Percentiles rank a stretch among this genome's conserved stretches.
Conservation (phyloP, 2,888 invertebrate genomes). For the Diarsia rubi region DNA sequence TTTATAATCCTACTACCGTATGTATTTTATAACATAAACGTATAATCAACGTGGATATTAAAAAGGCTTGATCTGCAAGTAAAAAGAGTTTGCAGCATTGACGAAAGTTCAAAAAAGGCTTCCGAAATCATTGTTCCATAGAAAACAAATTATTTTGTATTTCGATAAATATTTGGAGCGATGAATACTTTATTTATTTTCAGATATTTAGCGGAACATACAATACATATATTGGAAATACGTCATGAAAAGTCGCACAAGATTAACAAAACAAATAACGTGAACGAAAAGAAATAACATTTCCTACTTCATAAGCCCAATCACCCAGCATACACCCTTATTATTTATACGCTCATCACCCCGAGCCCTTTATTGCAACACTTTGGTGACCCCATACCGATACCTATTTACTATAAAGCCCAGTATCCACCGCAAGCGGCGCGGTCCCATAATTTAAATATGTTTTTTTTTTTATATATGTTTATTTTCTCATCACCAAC, state of each 20-base stretch:
- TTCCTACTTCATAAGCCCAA: neutral
- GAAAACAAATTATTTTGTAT: neutral
- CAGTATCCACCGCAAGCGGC: no score
- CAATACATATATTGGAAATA: neutral
- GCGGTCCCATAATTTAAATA: no score
- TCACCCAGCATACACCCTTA: constrained; percentile 4
- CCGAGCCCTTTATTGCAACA: constrained; percentile 25
- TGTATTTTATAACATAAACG: neutral
- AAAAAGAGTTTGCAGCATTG: neutral
- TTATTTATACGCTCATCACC: constrained; percentile 43
- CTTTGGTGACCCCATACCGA: constrained; percentile 26
- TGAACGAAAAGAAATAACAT: constrained; percentile 27
- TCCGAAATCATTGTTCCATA: neutral
- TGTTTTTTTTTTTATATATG: no score
- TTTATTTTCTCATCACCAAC: no score
- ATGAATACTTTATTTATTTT: neutral
- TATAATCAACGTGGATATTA: neutral
- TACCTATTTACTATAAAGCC: neutral
- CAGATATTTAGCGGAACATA: no score
- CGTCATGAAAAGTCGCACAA: neutral
- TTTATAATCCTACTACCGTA: neutral
- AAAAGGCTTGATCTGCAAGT: neutral
- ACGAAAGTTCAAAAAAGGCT: neutral
- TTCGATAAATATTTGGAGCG: neutral
- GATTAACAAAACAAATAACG: constrained; percentile 25